Evolutionary conservation across 2,888 invertebrate genomes (phyloP).

Genomic region (Drosophila tripunctata): DNA sequence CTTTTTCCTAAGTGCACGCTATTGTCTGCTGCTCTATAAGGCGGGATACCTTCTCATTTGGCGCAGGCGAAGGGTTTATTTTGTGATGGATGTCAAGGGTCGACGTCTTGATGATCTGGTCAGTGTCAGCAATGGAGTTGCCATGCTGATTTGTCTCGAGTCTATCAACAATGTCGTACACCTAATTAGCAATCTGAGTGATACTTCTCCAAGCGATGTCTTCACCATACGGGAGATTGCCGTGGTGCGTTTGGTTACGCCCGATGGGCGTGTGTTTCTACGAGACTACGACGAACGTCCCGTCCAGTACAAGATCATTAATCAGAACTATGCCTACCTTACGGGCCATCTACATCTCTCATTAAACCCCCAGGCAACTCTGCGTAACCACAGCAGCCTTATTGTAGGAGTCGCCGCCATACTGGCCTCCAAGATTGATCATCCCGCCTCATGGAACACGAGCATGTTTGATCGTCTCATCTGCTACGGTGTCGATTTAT

Average conservation of each 20-base stretch:
- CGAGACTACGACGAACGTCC: conserved; percentile 55
- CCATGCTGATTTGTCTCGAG: conserved; percentile 72
- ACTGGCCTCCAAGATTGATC: conserved; percentile 80
- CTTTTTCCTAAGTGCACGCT: conserved; percentile 73
- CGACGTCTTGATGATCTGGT: conserved; percentile 53
- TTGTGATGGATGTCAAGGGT: conserved; percentile 79
- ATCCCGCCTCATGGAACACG: conserved; percentile 81
- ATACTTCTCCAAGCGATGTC: conserved; percentile 38
- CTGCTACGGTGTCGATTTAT: conserved; percentile 78
- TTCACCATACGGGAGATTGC: conserved; percentile 76
- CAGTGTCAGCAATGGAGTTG: conserved; percentile 50
- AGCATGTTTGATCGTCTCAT: conserved; percentile 77
- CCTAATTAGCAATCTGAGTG: conserved; percentile 65
- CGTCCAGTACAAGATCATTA: conserved; percentile 72
- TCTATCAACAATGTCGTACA: conserved; percentile 70
- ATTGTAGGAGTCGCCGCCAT: conserved; percentile 73
- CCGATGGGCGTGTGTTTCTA: conserved; percentile 64
- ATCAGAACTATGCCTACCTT: conserved; percentile 77
- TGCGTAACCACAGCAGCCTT: conserved; percentile 74
- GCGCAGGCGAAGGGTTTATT: conserved; percentile 71
- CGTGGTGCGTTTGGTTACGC: conserved; percentile 69
- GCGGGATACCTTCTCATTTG: conserved; percentile 77
- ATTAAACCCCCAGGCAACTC: conserved; percentile 54
- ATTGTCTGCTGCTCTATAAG: conserved; percentile 67
- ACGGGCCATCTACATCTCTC: conserved; percentile 73